Percentiles rank a stretch among this genome's conserved stretches.
Evolutionary conservation across 2,797 vertebrate genomes (phyloP).

Genomic region (Erpetoichthys calabaricus): DNA sequence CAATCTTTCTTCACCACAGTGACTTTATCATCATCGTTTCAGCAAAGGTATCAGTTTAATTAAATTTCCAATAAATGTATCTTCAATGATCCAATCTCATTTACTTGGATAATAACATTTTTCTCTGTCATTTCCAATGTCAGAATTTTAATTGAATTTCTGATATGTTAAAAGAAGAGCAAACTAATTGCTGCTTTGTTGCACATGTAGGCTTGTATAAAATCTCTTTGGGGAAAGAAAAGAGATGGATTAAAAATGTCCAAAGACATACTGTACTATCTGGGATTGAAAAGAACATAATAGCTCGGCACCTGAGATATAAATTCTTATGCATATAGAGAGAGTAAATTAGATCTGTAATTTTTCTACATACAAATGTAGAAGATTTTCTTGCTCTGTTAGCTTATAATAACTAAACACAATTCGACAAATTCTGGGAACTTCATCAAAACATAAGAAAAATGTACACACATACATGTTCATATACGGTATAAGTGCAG

Average conservation of each 20-base stretch:
- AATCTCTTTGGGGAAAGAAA: not conserved
- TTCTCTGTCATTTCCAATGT: not conserved
- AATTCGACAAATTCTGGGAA: no score
- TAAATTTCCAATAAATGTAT: conserved; percentile 1
- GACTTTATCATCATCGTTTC: not conserved
- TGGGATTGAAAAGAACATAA: conserved; percentile 17
- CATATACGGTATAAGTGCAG: no score
- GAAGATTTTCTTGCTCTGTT: no score
- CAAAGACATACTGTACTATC: not conserved
- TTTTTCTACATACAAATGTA: no score
- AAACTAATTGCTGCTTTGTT: conserved; percentile 3
- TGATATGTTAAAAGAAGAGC: not conserved
- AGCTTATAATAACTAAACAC: not conserved
- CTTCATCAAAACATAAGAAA: no score
- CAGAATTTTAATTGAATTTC: conserved; percentile 4
- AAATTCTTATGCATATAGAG: not conserved
- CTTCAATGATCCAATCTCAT: not conserved
- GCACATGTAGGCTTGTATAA: not conserved
- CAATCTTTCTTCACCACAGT: not conserved
- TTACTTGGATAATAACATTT: conserved; percentile 2
- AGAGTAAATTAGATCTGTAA: no score
- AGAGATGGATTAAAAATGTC: not conserved
- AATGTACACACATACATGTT: no score
- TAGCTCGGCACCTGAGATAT: conserved; percentile 12
- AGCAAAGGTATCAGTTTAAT: conserved; percentile 1